Evolutionary conservation across 2,113 vertebrate genomes (phyloP), one percentile per base, ranked within the genome.

Genomic region (Dendropsophus ebraccatus): DNA sequence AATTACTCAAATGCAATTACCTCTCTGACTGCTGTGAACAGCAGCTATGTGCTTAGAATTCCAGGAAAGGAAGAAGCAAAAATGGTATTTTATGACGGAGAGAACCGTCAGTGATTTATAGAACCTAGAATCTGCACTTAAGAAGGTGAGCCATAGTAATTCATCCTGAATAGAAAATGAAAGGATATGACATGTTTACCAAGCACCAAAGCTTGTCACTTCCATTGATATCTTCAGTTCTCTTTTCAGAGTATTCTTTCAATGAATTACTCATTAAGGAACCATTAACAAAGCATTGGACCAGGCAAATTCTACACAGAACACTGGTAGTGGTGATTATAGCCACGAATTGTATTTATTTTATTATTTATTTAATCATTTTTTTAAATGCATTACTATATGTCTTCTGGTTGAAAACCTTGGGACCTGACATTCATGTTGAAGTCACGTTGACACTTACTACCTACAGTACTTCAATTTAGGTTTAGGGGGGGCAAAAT

Each of bases 1-100:
- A 86, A 86, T 58, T 86, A 86, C 52, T 80, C 84, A 86, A 81
- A 56, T 25, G n/a, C 76, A 86, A 86, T 86, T 86, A 86, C 80
- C 76, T 86, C 76, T 70, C 16, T 86, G 76, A 86, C 84, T 86
- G 84, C 84, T 86, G 84, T 86, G 84, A 80, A 86, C 70, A 74
- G 84, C 76, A 86, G 76, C 52, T 86, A 80, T n/a, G 50, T 81
- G 77, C 56, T 86, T 81, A 70, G 52, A 86, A 73, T 67, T 69
- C 62, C 77, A 56, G 35, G 45, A 80, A 81, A 76, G 32, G 19
- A 58, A 77, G 56, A 49, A 84, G 60, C 54, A 84, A 67, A 67
- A 70, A 69, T 50, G 25, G 17, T 16, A 10, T 69, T 82, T 50
- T 37, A 77, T 54, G 76, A 50, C 47, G 60, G 45, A 81, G 60